Percentiles rank a stretch among this genome's conserved stretches.
Evolutionary conservation across 2,888 invertebrate species (phyloP).

Genomic region (Drosophila picticornis): DNA sequence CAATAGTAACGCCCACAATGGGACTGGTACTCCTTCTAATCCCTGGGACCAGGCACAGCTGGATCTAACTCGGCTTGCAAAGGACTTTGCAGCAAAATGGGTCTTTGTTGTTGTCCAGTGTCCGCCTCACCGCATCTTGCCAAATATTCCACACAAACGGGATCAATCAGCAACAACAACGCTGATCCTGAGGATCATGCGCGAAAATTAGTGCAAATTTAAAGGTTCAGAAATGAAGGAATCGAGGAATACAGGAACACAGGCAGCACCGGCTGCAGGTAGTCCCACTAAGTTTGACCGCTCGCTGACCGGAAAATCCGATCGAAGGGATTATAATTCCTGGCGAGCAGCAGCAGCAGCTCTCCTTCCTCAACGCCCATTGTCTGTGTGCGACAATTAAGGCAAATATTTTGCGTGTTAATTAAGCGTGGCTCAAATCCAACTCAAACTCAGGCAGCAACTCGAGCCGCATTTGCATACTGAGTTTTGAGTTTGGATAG

Average conservation of each 20-base stretch:
- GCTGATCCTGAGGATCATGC: conserved; percentile 62
- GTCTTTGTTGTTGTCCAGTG: conserved; percentile 48
- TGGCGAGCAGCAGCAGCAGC: background rate
- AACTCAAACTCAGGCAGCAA: conserved; percentile 2
- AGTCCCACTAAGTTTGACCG: conserved; percentile 27
- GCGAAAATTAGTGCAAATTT: conserved; percentile 73
- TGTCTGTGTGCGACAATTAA: conserved; percentile 74
- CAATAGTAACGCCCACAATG: conserved; percentile 73
- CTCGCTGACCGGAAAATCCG: conserved; percentile 81
- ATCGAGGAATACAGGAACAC: background rate
- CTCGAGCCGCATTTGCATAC: conserved; percentile 63
- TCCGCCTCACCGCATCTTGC: conserved; percentile 76
- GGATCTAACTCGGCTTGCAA: conserved; percentile 55
- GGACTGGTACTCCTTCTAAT: conserved; percentile 53
- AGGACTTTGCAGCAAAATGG: conserved; percentile 36
- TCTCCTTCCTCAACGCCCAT: conserved; percentile 14
- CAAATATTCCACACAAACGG: conserved; percentile 70
- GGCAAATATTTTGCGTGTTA: conserved; percentile 83
- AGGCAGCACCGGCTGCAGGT: conserved; percentile 47
- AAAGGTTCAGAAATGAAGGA: background rate
- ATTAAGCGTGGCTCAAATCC: conserved; percentile 68
- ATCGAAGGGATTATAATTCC: conserved; percentile 79
- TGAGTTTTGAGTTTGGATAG: conserved; percentile 36
- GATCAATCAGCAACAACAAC: conserved; percentile 74
- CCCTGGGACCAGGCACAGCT: conserved; percentile 51